These are phyloP conservation scores for Drosophila austrosaltans DNA, from an alignment of 2,888 invertebrate species.

Conservation along the genomic window DNA sequence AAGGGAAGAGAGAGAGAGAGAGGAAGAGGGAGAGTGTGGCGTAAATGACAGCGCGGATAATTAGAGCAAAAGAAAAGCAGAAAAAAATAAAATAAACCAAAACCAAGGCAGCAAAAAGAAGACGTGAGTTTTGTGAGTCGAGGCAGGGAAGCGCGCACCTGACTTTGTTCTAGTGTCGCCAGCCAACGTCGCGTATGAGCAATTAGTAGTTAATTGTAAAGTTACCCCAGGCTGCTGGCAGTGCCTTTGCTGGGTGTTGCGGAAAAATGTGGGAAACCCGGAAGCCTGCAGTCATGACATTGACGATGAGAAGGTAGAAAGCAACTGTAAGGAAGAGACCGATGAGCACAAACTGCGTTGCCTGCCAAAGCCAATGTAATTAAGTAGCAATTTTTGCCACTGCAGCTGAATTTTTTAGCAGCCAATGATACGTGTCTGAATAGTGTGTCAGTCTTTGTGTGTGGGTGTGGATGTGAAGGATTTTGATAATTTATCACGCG, in stretches of 20 bases:
- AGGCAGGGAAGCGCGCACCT: slow-evolving; percentile 30
- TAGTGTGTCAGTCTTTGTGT: neutral
- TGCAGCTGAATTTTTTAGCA: slow-evolving; percentile 70
- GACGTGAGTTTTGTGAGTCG: neutral
- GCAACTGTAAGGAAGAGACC: slow-evolving; percentile 1
- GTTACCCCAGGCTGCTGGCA: slow-evolving; percentile 55
- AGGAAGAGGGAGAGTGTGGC: neutral
- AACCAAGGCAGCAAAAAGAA: slow-evolving; percentile 11
- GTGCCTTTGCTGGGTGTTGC: slow-evolving; percentile 9
- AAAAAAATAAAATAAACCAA: slow-evolving; percentile 14
- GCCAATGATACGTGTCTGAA: slow-evolving; percentile 36
- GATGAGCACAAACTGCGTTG: slow-evolving; percentile 21
- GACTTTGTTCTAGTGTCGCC: slow-evolving; percentile 61
- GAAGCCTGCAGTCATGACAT: slow-evolving; percentile 71
- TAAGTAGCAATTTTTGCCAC: slow-evolving; percentile 76
- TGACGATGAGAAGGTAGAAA: slow-evolving; percentile 49
- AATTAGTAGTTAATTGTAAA: slow-evolving; percentile 78
- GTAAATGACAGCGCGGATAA: slow-evolving; percentile 69
- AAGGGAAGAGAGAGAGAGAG: slow-evolving; percentile 18
- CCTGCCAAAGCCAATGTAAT: slow-evolving; percentile 60
- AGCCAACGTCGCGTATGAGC: slow-evolving; percentile 76
- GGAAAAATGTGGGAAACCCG: slow-evolving; percentile 40
- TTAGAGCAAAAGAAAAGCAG: slow-evolving; percentile 58
- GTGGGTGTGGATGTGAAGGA: slow-evolving; percentile 15
- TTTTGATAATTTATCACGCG: slow-evolving; percentile 67